Percentiles rank a stretch among this genome's conserved stretches.
These are phyloP conservation scores for Drosophila asahinai DNA, from an alignment of 1,140 invertebrate genomes.

Conservation along the genomic window DNA sequence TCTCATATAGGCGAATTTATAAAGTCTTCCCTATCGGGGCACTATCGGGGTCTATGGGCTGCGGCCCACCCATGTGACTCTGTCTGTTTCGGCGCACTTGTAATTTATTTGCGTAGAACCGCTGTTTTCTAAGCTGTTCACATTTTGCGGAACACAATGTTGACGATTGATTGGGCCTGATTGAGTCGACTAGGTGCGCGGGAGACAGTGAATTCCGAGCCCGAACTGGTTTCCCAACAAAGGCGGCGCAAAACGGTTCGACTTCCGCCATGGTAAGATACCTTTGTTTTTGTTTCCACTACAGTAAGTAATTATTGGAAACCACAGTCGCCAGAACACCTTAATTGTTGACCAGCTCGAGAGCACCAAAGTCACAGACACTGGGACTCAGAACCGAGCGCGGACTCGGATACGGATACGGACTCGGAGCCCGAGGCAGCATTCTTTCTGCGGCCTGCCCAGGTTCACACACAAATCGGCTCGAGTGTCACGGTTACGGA, in stretches of 20 bases:
- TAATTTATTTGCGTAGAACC: slow-evolving; percentile 64
- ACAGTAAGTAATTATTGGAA: slow-evolving; percentile 43
- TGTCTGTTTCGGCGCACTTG: slow-evolving; percentile 62
- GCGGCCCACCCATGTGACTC: slow-evolving; percentile 38
- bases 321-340: slow-evolving; percentile 41
- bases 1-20: slow-evolving; percentile 19
- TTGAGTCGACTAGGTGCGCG: slow-evolving; percentile 65
- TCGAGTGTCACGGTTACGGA: slow-evolving; percentile 72
- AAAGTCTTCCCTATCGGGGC: slow-evolving; percentile 28
- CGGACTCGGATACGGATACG: slow-evolving; percentile 1
- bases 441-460: slow-evolving; percentile 43
- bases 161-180: slow-evolving; percentile 77
- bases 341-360: slow-evolving; percentile 29
- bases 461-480: slow-evolving; percentile 64
- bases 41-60: slow-evolving; percentile 8
- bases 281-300: slow-evolving; percentile 37
- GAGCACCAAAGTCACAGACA: slow-evolving; percentile 7
- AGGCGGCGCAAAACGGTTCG: slow-evolving; percentile 28
- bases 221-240: slow-evolving; percentile 70
- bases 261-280: slow-evolving; percentile 70
- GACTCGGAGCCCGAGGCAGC: slow-evolving; percentile 9
- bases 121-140: slow-evolving; percentile 58
- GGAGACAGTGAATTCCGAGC: slow-evolving; percentile 58
- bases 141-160: slow-evolving; percentile 74
- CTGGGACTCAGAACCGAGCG: slow-evolving; percentile 3